phyloP scores from a whole-genome alignment of 2,888 invertebrate genomes.

The Microplitis deprimator region DNA sequence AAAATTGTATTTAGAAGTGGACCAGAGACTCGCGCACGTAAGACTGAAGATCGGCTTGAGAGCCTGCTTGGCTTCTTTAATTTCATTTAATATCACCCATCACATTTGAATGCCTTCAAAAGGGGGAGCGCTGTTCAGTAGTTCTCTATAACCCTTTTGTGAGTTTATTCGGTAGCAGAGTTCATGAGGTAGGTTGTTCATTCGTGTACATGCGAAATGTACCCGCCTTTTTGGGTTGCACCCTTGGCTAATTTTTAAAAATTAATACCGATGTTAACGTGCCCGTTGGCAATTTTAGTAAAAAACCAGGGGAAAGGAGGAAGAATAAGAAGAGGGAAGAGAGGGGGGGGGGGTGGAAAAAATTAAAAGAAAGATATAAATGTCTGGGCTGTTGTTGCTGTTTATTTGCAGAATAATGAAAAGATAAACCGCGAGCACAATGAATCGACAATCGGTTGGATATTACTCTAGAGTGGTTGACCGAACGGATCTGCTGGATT shows the following conservation, averaged over 20 bases:
- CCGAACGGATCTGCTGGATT: conserved; percentile 37
- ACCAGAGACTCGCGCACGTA: conserved; percentile 42
- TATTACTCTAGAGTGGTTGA: conserved; percentile 35
- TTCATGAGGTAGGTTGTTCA: conserved; percentile 19
- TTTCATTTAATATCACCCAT: conserved; percentile 39
- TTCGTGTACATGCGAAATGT: conserved; percentile 44
- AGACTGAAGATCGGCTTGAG: conserved; percentile 41
- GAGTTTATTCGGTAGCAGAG: conserved; percentile 14
- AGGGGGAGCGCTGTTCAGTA: conserved; percentile 26
- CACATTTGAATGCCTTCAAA: conserved; percentile 38
- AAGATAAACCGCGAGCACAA: conserved; percentile 3
- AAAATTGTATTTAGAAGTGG: conserved; percentile 27
- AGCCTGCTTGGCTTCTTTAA: conserved; percentile 38
- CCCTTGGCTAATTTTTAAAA: conserved; percentile 42
- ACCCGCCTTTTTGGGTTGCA: conserved; percentile 51
- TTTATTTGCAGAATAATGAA: not conserved
- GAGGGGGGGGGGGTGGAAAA: not conserved
- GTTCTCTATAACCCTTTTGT: conserved; percentile 42
- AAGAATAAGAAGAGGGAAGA: conserved; percentile 8
- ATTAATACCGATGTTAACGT: not conserved
- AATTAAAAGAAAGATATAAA: conserved; percentile 2
- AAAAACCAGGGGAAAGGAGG: conserved; percentile 6
- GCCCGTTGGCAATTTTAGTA: too few species aligned
- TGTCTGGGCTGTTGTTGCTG: not conserved
- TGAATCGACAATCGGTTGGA: conserved; percentile 19